These are phyloP conservation scores for Adelphocoris suturalis DNA, from an alignment of 2,888 invertebrate genomes.

Conservation along the genomic window DNA sequence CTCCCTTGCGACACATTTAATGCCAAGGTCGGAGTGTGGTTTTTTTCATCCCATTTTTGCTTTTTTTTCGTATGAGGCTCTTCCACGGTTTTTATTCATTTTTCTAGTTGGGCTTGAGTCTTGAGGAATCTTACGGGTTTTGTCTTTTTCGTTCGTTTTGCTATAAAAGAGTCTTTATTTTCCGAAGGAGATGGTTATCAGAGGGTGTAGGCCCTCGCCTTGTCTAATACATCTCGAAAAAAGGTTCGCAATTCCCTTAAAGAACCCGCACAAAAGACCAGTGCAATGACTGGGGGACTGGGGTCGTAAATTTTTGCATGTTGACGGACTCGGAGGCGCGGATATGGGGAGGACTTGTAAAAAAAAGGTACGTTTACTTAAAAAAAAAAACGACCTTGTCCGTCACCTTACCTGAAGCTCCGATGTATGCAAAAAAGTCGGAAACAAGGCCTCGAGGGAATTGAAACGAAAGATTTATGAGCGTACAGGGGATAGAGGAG, in stretches of 20 bases:
- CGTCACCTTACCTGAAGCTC: slow-evolving; percentile 51
- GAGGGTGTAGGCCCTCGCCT: slow-evolving; percentile 23
- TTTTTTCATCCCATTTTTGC: neutral
- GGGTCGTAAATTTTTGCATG: slow-evolving; percentile 59
- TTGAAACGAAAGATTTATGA: slow-evolving; percentile 46
- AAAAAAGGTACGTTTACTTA: slow-evolving; percentile 12
- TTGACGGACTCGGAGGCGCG: slow-evolving; percentile 17
- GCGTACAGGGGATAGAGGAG: neutral
- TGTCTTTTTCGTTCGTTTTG: no score
- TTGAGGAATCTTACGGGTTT: no score
- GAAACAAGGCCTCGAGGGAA: slow-evolving; percentile 48
- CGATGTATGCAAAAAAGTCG: slow-evolving; percentile 57
- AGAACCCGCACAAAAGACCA: slow-evolving; percentile 22
- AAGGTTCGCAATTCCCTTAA: slow-evolving; percentile 27
- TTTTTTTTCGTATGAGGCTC: neutral
- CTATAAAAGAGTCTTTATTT: no score
- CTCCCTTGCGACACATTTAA: slow-evolving; percentile 64
- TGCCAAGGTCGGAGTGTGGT: slow-evolving; percentile 46
- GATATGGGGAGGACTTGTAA: neutral
- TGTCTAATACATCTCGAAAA: neutral
- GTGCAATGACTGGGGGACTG: slow-evolving; percentile 6
- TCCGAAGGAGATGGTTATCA: neutral
- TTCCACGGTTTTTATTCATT: neutral
- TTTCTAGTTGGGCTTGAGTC: no score
- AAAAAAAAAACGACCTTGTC: slow-evolving; percentile 54